These are phyloP conservation scores for Tolmerus cingulatus DNA, from an alignment of 2,888 invertebrate genomes.

Conservation along the genomic window DNA sequence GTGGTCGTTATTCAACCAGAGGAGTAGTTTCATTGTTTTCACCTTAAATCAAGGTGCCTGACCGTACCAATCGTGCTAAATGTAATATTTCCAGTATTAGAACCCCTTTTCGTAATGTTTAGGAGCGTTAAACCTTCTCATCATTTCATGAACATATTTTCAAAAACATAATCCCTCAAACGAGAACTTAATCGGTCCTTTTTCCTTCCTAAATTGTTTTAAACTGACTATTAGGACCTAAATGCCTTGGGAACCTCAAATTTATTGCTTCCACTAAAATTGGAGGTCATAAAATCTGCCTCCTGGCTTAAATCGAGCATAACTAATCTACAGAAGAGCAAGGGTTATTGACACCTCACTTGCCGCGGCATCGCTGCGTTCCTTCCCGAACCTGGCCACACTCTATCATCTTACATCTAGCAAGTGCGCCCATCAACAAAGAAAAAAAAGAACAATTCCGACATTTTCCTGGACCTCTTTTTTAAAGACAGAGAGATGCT, in stretches of 20 bases:
- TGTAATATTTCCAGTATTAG: not conserved
- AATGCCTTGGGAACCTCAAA: not conserved
- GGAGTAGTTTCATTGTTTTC: not conserved
- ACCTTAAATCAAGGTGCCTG: not conserved
- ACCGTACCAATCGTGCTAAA: not conserved
- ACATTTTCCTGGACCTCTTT: not conserved
- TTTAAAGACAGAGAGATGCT: not conserved
- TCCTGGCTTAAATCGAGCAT: slow-evolving; percentile 15
- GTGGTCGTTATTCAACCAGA: not conserved
- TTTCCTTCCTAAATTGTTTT: not conserved
- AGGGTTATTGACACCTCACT: not conserved
- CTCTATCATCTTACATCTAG: not conserved
- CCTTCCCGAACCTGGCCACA: not conserved
- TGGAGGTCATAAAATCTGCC: slow-evolving; percentile 2
- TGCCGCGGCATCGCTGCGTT: not conserved
- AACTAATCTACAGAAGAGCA: not conserved
- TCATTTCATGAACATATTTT: not conserved
- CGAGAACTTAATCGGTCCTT: not conserved
- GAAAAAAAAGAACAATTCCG: not conserved
- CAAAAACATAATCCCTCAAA: not conserved
- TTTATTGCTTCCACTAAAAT: not conserved
- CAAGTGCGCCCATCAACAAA: not conserved
- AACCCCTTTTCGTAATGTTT: not conserved
- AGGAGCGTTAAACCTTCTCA: not conserved
- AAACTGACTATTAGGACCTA: not conserved